Evolutionary conservation across 1,140 invertebrate species (phyloP), one percentile per base, ranked within the genome.

Genomic region (Leptinotarsa defecta): DNA sequence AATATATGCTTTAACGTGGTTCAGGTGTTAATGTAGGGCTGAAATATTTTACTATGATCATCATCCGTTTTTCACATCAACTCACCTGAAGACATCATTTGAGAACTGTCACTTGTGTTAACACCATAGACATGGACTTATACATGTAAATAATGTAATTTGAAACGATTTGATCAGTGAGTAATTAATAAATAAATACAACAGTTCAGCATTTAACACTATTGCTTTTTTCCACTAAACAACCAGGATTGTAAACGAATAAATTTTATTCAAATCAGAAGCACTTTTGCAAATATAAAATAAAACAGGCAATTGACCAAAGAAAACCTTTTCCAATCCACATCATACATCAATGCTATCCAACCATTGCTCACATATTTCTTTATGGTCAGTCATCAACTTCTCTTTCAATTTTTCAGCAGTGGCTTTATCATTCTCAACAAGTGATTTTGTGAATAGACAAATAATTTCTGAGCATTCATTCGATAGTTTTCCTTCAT

Each of bases 331-430:
- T 43, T 43, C 8, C 8, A 43, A 11, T 43, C 34, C 34, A 43
- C 8, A 76, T 67, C 24, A 69, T 49, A 67, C 52, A 48, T 65
- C 71, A 72, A 76, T 74, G 74, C 15, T 22, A 61, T 65, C 73
- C 74, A 74, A 71, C 52, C 62, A 73, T 76, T 48, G 52, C 75
- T 75, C 43, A 81, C 72, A 74, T 57, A 77, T 52, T 65, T 76
- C 49, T 75, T 73, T 81, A 43, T 74, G 49, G 48, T 64, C 71
- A 65, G 22, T 20, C 17, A 20, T n/a, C 64, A 78, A 76, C 68
- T 67, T 73, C 61, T 76, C 71, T 24, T 63, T 34, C 17, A 79
- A 22, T 69, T 22, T 62, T 22, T 43, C 62, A 5, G 76, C 77
- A 20, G 73, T 49, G 13, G 75, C 71, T 20, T 73, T 24, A 65